Conservation (phyloP, 1,140 invertebrate species). For the Pteromalus puparum region DNA sequence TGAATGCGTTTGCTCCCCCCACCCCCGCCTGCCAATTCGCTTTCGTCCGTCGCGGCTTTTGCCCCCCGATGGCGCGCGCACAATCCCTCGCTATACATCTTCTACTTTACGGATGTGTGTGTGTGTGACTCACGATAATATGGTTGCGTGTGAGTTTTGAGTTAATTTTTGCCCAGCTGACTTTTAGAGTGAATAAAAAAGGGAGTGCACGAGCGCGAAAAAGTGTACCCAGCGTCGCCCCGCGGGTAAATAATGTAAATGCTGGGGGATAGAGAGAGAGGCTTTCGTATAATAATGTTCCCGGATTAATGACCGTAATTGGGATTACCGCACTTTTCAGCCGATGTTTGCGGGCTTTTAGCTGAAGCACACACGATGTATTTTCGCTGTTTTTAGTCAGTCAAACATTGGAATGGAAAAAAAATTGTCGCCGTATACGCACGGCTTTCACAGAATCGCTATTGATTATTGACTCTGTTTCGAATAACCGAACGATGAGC, state of each 20-base stretch:
- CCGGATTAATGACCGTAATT: neutral
- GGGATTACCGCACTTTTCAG: neutral
- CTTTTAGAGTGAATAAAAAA: neutral
- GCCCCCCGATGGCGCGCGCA: neutral
- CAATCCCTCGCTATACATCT: neutral
- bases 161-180: neutral
- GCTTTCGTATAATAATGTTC: neutral
- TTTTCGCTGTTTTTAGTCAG: too few relatives aligned
- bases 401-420: too few relatives aligned
- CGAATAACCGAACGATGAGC: too few relatives aligned
- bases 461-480: too few relatives aligned
- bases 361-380: too few relatives aligned
- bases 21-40: constrained; percentile 1
- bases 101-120: neutral
- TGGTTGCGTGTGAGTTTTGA: neutral
- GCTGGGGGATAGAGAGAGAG: neutral
- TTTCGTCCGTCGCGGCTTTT: constrained; percentile 16
- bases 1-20: neutral
- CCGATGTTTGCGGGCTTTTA: neutral
- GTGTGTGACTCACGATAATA: neutral
- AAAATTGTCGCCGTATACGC: too few relatives aligned
- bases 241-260: neutral
- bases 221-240: neutral
- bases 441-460: too few relatives aligned
- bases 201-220: too few relatives aligned